Base-by-base conservation (phyloP, 2,888 invertebrate genomes). In the Stenurella melanura region DNA sequence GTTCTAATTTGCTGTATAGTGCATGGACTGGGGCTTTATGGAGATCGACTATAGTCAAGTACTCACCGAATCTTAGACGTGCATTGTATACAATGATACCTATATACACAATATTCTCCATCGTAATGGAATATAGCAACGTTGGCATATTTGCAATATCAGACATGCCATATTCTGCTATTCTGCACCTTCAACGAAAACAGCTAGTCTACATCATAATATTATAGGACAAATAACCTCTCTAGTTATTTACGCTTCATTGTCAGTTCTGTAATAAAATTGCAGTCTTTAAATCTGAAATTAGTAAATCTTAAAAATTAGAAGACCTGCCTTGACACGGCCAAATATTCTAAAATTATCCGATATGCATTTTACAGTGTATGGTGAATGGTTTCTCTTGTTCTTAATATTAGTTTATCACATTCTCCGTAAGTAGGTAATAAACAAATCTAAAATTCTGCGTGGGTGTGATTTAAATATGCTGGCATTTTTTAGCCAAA, bases 51-150 rank as follows among this genome's bases (percentile, higher is more conserved):
- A n/a, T 12, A 42, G 19, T 50, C 50, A 17, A 50, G 38, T 38
- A 63, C 10, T 64, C 42, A 10, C 21, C 42, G 10, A 42, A 42
- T 42, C 18, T 50, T 19, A 64, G 42, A 64, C 42, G n/a, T 64
- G 42, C 42, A 64, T 64, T 64, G 42, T 64, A 42, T 64, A 15
- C 42, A 64, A 15, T 42, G 64, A 64, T 63, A 42, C 42, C n/a
- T n/a, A n/a, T n/a, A 42, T 38, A 19, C 42, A 30, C 64, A 38
- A 64, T 64, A 50, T 64, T 64, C 64, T 17, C 42, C 64, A 30
- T 21, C 17, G 12, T 64, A 42, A 18, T 38, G 18, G n/a, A 63
- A 64, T 18, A 38, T n/a, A 18, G 34, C 30, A 63, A 38, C 38
- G 63, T 63, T 63, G 42, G 64, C 7, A 18, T 21, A 64, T 42